Percentiles rank a stretch among this genome's conserved stretches.
Conservation (phyloP, 2,888 invertebrate genomes). For the Caenorhabditis sp. region DNA sequence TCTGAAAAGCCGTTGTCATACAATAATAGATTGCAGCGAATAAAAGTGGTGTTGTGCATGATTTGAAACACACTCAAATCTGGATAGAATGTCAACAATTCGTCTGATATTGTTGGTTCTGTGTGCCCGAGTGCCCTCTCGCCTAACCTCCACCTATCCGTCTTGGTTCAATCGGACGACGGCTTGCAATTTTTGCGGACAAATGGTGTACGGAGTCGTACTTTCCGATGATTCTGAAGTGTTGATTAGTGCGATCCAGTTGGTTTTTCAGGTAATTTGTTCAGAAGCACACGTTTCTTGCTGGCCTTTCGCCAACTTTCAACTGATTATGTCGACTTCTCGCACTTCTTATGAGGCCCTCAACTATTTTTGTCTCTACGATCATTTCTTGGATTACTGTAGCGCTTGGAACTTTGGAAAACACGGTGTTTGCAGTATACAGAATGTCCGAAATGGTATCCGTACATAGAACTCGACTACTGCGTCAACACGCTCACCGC, state of each 20-base stretch:
- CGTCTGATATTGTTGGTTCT: no score
- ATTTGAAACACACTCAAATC: not conserved
- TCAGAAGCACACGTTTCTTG: no score
- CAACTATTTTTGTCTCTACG: no score
- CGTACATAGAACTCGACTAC: not conserved
- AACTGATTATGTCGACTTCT: no score
- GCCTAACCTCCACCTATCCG: not conserved
- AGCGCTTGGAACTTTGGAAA: no score
- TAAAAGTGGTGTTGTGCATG: no score
- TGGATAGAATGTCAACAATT: no score
- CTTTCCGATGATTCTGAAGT: constrained; percentile 4
- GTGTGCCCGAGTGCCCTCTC: not conserved
- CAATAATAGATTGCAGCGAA: no score
- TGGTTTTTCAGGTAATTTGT: not conserved
- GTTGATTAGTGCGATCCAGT: not conserved
- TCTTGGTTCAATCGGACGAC: constrained; percentile 1
- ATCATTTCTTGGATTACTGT: no score
- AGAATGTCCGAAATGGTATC: constrained; percentile 1
- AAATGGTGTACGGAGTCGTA: constrained; percentile 3
- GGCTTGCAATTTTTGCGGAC: constrained; percentile 10
- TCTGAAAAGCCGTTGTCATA: no score
- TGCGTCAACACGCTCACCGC: not conserved
- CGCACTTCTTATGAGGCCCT: no score
- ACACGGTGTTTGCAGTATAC: constrained; percentile 15
- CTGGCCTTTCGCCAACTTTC: no score